Conservation (phyloP, 2,888 invertebrate species). For the Fragum whitleyi region DNA sequence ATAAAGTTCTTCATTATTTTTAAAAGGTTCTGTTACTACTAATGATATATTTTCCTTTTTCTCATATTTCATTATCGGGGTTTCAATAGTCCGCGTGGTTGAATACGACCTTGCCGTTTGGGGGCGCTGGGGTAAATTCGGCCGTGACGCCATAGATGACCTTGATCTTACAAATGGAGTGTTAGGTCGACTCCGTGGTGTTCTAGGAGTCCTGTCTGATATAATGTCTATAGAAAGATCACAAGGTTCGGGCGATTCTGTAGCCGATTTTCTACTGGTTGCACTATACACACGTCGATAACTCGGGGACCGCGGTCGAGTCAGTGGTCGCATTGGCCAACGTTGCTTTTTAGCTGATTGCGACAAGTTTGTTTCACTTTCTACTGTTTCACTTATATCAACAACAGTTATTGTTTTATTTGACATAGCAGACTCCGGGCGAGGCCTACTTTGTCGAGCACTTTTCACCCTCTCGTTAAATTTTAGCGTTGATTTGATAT, state of each 20-base stretch:
- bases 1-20: slow-evolving; percentile 53
- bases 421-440: background rate
- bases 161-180: slow-evolving; percentile 3
- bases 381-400: slow-evolving; percentile 35
- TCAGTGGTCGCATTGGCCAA: slow-evolving; percentile 51
- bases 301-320: slow-evolving; percentile 51
- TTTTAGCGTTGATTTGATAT: slow-evolving; percentile 48
- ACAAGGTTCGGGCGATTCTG: background rate
- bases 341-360: slow-evolving; percentile 1
- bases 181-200: background rate
- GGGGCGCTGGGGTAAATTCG: slow-evolving; percentile 6
- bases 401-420: slow-evolving; percentile 35
- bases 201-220: slow-evolving; percentile 1
- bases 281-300: slow-evolving; percentile 21
- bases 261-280: background rate
- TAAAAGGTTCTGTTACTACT: slow-evolving; percentile 47
- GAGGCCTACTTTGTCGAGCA: slow-evolving; percentile 27
- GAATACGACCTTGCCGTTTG: slow-evolving; percentile 30
- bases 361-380: slow-evolving; percentile 13
- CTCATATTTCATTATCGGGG: slow-evolving; percentile 32
- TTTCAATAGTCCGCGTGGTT: slow-evolving; percentile 7
- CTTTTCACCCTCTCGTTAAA: slow-evolving; percentile 43
- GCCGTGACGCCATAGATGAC: background rate
- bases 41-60: slow-evolving; percentile 39
- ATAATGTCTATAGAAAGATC: slow-evolving; percentile 5